Conservation (phyloP, 2,797 vertebrate genomes). For the Arctocebus calabarensis region DNA sequence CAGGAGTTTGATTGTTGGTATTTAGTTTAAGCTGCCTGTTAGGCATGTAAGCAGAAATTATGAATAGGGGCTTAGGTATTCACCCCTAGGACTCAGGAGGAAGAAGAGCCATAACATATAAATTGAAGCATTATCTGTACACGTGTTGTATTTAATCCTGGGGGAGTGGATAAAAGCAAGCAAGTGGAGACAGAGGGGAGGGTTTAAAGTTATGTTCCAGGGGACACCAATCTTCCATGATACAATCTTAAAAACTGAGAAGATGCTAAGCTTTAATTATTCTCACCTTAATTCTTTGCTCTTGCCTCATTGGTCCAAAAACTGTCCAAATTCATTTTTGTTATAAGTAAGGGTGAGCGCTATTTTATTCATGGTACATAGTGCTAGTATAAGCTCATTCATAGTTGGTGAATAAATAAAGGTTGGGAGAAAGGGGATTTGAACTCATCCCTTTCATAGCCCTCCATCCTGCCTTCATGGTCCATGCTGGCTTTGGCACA, state of each 20-base stretch:
- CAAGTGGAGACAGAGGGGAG: neutral
- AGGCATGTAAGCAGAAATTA: neutral
- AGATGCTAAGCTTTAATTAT: neutral
- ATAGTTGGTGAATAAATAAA: neutral
- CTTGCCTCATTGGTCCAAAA: neutral
- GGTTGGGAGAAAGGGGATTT: neutral
- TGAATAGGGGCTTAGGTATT: neutral
- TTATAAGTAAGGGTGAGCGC: neutral
- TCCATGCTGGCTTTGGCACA: neutral
- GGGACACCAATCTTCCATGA: neutral
- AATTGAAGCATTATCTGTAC: neutral
- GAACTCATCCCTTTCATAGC: neutral
- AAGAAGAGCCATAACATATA: neutral
- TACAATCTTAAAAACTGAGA: neutral
- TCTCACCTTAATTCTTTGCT: neutral
- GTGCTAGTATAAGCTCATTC: neutral
- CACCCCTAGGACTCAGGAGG: neutral
- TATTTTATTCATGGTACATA: neutral
- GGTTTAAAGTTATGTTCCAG: neutral
- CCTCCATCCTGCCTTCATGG: neutral
- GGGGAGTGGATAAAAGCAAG: neutral
- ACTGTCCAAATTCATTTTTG: neutral
- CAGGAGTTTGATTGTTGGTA: neutral
- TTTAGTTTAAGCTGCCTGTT: neutral
- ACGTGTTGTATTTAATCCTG: neutral